Evolutionary conservation across 2,888 invertebrate genomes (phyloP).

Genomic region (Atethmia centrago): DNA sequence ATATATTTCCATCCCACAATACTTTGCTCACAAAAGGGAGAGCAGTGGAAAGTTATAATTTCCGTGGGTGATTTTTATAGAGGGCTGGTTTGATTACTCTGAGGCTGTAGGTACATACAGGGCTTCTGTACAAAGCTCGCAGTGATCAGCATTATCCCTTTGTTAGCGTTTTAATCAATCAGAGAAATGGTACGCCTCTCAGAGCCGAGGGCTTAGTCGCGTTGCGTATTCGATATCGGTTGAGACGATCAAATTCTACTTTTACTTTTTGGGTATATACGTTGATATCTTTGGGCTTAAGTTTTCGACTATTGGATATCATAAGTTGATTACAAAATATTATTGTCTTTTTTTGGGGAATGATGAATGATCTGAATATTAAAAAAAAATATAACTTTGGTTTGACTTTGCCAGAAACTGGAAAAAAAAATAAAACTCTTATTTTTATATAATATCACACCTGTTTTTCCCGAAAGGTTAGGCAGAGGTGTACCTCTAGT

Average conservation of each 20-base stretch:
- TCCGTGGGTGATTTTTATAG: conserved; percentile 80
- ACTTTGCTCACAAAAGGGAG: conserved; percentile 70
- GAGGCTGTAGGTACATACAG: conserved; percentile 79
- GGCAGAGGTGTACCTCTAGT: not conserved
- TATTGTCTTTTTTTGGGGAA: not conserved
- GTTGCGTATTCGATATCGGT: conserved; percentile 56
- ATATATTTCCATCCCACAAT: conserved; percentile 56
- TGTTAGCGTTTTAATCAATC: conserved; percentile 90
- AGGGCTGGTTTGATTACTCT: conserved; percentile 87
- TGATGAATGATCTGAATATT: not conserved
- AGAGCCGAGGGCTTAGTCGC: conserved; percentile 60
- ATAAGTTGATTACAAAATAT: not conserved
- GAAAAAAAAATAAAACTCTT: not conserved
- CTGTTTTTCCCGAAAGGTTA: not conserved
- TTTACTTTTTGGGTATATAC: conserved; percentile 9
- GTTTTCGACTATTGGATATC: not conserved
- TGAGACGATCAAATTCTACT: conserved; percentile 45
- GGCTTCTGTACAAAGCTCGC: conserved; percentile 87
- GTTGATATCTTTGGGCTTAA: not conserved
- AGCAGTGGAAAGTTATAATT: conserved; percentile 79
- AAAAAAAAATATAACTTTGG: not conserved
- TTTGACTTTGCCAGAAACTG: not conserved
- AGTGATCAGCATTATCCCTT: conserved; percentile 89
- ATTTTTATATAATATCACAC: too few species aligned
- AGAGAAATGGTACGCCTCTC: conserved; percentile 76